Percentiles rank a stretch among this genome's conserved stretches.
Evolutionary conservation across 2,797 vertebrate genomes (phyloP).

Genomic region (Gymnodraco acuticeps): DNA sequence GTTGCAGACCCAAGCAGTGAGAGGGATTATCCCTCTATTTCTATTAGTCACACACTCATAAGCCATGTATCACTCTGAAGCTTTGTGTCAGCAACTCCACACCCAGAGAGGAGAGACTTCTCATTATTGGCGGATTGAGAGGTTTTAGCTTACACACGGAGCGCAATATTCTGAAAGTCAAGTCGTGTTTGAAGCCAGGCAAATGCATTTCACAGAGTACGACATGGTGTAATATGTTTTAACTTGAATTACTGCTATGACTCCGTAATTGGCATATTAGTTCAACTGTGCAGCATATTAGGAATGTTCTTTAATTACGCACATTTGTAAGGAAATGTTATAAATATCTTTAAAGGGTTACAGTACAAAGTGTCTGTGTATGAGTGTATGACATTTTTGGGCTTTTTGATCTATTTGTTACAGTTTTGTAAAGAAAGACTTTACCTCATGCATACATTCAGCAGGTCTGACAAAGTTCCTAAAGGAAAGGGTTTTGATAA

Average conservation of each 20-base stretch:
- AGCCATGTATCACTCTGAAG: conserved; percentile 80
- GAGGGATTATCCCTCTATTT: conserved; percentile 81
- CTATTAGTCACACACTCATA: conserved; percentile 82
- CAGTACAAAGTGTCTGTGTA: neutral
- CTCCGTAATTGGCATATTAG: conserved; percentile 44
- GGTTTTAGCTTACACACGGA: conserved; percentile 67
- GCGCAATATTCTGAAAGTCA: conserved; percentile 51
- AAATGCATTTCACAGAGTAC: conserved; percentile 60
- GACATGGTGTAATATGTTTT: conserved; percentile 40
- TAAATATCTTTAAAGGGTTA: neutral
- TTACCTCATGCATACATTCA: neutral
- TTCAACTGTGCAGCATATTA: conserved; percentile 10
- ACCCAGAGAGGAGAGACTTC: conserved; percentile 70
- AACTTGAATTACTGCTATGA: conserved; percentile 11
- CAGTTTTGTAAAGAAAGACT: neutral
- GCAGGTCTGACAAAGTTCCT: neutral
- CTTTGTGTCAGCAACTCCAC: conserved; percentile 81
- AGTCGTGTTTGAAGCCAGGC: conserved; percentile 49
- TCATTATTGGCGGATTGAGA: conserved; percentile 78
- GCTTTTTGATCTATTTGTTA: neutral
- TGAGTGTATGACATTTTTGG: too few relatives aligned
- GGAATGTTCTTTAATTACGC: conserved; percentile 22
- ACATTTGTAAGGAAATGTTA: conserved; percentile 15
- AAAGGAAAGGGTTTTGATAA: neutral
- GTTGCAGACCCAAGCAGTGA: conserved; percentile 79